phyloP scores from a whole-genome alignment of 2,797 vertebrate species.

The Crenuchus spilurus region DNA sequence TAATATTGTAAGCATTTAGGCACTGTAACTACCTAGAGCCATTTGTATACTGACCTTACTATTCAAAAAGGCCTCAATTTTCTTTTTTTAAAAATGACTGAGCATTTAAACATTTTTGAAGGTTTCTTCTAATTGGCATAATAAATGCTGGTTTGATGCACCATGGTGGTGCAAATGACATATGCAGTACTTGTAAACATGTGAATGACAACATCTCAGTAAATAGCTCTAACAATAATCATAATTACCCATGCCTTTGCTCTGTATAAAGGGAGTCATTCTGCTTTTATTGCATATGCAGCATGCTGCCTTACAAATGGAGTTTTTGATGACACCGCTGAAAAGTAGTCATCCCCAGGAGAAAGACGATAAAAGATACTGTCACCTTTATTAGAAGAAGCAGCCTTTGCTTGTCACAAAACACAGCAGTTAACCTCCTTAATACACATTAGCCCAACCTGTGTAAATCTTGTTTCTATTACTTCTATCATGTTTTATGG shows the following conservation, averaged over 20 bases:
- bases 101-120: neutral
- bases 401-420: slow-evolving; percentile 74
- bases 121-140: neutral
- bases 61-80: too few relatives aligned
- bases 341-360: slow-evolving; percentile 70
- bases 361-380: slow-evolving; percentile 71
- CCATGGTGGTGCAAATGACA: neutral
- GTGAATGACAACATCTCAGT: slow-evolving; percentile 21
- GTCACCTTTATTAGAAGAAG: slow-evolving; percentile 70
- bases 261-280: slow-evolving; percentile 36
- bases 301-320: slow-evolving; percentile 68
- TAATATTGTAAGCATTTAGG: too few relatives aligned
- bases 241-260: slow-evolving; percentile 24
- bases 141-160: neutral
- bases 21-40: too few relatives aligned
- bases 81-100: too few relatives aligned
- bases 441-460: slow-evolving; percentile 68
- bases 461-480: slow-evolving; percentile 78
- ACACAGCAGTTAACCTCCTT: slow-evolving; percentile 78
- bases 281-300: slow-evolving; percentile 39
- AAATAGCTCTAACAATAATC: slow-evolving; percentile 32
- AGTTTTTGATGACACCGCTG: slow-evolving; percentile 67
- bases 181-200: slow-evolving; percentile 18
- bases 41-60: too few relatives aligned
- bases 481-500: slow-evolving; percentile 72